These are phyloP conservation scores for Stegodyphus dumicola DNA, from an alignment of 1,140 invertebrate genomes.

Conservation along the genomic window DNA sequence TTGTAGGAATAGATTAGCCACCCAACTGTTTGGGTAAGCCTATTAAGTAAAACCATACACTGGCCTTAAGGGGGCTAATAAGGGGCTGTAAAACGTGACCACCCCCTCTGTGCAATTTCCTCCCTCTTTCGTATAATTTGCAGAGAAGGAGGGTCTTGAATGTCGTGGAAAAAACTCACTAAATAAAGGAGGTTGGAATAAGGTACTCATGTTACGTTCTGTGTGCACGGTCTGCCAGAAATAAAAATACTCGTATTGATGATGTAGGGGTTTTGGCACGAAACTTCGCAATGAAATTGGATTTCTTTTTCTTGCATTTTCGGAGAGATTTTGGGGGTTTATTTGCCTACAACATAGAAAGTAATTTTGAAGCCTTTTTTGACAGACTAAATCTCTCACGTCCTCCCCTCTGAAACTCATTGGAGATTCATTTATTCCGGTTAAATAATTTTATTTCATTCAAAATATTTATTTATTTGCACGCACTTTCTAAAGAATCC, in stretches of 20 bases:
- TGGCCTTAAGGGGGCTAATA: slow-evolving; percentile 28
- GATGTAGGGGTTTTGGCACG: not conserved
- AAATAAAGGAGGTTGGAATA: not conserved
- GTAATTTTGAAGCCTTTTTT: too few species aligned
- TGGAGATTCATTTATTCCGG: too few species aligned
- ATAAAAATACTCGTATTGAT: slow-evolving; percentile 7
- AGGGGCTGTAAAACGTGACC: slow-evolving; percentile 41
- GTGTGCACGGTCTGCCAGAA: not conserved
- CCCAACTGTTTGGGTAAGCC: slow-evolving; percentile 31
- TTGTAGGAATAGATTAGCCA: slow-evolving; percentile 39
- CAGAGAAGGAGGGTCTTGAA: not conserved
- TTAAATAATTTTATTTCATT: too few species aligned
- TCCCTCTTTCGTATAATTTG: slow-evolving; percentile 28
- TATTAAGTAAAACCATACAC: slow-evolving; percentile 45
- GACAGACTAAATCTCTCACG: too few species aligned
- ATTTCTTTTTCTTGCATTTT: too few species aligned
- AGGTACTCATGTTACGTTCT: not conserved
- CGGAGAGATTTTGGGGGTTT: too few species aligned
- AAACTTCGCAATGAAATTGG: not conserved
- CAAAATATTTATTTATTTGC: too few species aligned
- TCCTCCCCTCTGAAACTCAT: too few species aligned
- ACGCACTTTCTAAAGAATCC: too few species aligned
- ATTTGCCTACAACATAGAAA: too few species aligned
- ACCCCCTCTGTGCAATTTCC: slow-evolving; percentile 27
- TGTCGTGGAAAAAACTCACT: slow-evolving; percentile 1